These are phyloP conservation scores for Heterotilapia buettikoferi DNA, from an alignment of 2,113 vertebrate species.

Conservation along the genomic window DNA sequence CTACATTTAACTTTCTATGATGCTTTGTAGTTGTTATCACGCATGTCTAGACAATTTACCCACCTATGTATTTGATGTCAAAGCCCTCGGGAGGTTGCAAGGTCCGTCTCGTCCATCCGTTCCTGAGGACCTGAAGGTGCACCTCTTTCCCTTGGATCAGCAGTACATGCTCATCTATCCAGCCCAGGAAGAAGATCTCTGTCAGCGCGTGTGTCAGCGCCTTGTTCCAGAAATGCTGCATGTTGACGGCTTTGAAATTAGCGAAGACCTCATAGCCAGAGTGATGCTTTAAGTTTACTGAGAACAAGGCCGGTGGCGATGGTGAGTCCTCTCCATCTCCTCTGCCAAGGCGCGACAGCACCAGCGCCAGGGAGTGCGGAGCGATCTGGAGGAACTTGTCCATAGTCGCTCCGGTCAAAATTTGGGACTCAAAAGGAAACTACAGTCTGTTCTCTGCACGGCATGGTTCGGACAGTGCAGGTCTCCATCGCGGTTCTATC, in stretches of 20 bases:
- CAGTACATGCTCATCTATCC: slow-evolving; percentile 90
- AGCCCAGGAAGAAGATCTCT: slow-evolving; percentile 90
- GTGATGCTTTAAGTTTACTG: slow-evolving; percentile 62
- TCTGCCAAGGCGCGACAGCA: slow-evolving; percentile 69
- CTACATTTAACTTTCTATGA: neutral
- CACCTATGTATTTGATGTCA: slow-evolving; percentile 86
- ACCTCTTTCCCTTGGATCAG: slow-evolving; percentile 87
- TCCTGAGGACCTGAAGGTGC: slow-evolving; percentile 87
- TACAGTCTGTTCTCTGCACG: neutral
- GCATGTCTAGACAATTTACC: neutral
- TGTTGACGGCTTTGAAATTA: slow-evolving; percentile 90
- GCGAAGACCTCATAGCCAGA: slow-evolving; percentile 90
- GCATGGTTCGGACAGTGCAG: neutral
- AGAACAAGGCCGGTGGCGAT: neutral
- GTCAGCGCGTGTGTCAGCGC: slow-evolving; percentile 83
- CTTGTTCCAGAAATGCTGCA: slow-evolving; percentile 93
- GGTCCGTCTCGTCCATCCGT: slow-evolving; percentile 85
- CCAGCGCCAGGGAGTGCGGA: slow-evolving; percentile 88
- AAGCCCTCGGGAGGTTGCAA: slow-evolving; percentile 86
- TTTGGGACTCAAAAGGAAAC: neutral
- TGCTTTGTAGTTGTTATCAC: neutral
- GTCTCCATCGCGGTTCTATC: neutral
- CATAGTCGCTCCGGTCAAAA: slow-evolving; percentile 43
- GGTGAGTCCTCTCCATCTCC: neutral
- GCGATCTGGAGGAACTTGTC: slow-evolving; percentile 82